phyloP scores from a whole-genome alignment of 2,797 vertebrate genomes.

The Lepus oiostolus region DNA sequence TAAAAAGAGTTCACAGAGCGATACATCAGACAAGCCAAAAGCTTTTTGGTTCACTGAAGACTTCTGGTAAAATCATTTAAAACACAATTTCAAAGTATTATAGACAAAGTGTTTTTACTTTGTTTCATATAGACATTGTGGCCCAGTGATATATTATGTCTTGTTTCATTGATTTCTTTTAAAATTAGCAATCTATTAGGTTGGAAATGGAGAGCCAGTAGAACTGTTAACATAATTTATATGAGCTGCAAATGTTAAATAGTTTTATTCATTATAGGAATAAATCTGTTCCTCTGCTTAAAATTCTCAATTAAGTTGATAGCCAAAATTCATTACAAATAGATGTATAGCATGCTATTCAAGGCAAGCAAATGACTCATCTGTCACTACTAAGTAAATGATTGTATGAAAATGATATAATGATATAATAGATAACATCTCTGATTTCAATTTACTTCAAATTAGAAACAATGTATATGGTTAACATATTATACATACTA shows the following conservation, averaged over 20 bases:
- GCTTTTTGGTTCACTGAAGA: slow-evolving; percentile 80
- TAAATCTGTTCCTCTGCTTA: slow-evolving; percentile 88
- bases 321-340: slow-evolving; percentile 88
- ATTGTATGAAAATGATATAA: slow-evolving; percentile 82
- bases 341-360: slow-evolving; percentile 87
- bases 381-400: slow-evolving; percentile 89
- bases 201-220: slow-evolving; percentile 83
- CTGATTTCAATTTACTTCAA: slow-evolving; percentile 86
- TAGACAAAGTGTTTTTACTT: slow-evolving; percentile 75
- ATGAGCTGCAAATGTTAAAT: slow-evolving; percentile 84
- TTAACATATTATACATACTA: slow-evolving; percentile 8
- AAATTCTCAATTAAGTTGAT: slow-evolving; percentile 89
- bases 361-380: slow-evolving; percentile 88
- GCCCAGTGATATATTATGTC: slow-evolving; percentile 81
- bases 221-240: slow-evolving; percentile 87
- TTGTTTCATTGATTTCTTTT: slow-evolving; percentile 88
- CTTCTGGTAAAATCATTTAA: slow-evolving; percentile 83
- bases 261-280: slow-evolving; percentile 87
- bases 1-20: slow-evolving; percentile 68
- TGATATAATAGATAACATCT: slow-evolving; percentile 85
- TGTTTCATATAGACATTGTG: slow-evolving; percentile 78
- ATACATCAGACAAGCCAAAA: slow-evolving; percentile 78
- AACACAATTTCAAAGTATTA: slow-evolving; percentile 83
- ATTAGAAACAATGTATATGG: slow-evolving; percentile 81
- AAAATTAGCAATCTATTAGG: slow-evolving; percentile 85